A percentile compares a stretch with the other conserved stretches of the same genome.
Evolutionary conservation across 2,113 vertebrate species (phyloP).

Genomic region (Xerus inauris): DNA sequence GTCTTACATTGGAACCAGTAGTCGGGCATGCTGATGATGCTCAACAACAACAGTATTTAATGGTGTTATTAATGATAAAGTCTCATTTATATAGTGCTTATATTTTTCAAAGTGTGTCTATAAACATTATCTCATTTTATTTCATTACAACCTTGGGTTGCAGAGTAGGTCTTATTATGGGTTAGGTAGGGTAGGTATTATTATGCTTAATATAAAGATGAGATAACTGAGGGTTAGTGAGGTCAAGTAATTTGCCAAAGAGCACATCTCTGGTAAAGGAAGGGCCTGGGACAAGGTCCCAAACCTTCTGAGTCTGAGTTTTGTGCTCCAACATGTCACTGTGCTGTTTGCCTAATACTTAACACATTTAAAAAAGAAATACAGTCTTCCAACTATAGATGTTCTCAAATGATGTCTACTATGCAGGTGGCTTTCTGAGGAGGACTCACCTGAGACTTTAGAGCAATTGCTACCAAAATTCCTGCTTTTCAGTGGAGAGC

Average conservation of each 20-base stretch:
- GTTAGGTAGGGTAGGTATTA: conserved; percentile 6
- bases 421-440: background rate
- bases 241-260: conserved; percentile 1
- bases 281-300: background rate
- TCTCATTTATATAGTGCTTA: conserved; percentile 22
- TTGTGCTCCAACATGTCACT: background rate
- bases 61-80: conserved; percentile 33
- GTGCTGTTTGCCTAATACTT: background rate
- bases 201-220: conserved; percentile 57
- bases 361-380: background rate
- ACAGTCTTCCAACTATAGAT: background rate
- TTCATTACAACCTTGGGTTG: conserved; percentile 16
- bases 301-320: background rate
- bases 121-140: conserved; percentile 46
- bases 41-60: background rate
- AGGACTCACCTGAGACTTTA: background rate
- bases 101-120: conserved; percentile 29
- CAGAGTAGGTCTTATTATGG: background rate
- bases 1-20: background rate
- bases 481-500: background rate
- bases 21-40: background rate
- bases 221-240: conserved; percentile 6
- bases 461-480: background rate
- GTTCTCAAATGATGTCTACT: background rate
- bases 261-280: background rate